A percentile compares a stretch with the other conserved stretches of the same genome.
Conservation (phyloP, 2,888 invertebrate species). For the Coenonympha arcania region DNA sequence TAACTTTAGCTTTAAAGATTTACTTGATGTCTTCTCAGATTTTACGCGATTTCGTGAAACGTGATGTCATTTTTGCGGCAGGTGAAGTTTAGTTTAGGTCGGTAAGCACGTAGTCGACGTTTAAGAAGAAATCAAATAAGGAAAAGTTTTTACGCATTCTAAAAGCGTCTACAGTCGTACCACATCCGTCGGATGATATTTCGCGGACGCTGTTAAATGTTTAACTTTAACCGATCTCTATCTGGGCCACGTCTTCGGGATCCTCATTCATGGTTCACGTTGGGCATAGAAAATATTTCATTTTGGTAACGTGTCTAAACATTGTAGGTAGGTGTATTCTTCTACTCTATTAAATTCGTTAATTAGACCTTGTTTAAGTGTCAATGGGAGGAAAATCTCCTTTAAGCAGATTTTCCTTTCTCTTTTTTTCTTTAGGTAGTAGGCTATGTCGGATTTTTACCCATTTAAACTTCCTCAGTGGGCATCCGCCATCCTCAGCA, state of each 20-base stretch:
- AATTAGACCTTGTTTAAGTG: too few relatives aligned
- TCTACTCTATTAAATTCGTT: too few relatives aligned
- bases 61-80: conserved; percentile 34
- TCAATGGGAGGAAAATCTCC: too few relatives aligned
- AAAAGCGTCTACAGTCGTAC: conserved; percentile 21
- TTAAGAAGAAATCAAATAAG: conserved; percentile 32
- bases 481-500: too few relatives aligned
- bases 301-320: neutral
- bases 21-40: neutral
- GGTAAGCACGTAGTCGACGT: conserved; percentile 30
- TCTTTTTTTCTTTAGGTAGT: too few relatives aligned
- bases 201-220: conserved; percentile 16
- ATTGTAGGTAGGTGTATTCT: too few relatives aligned
- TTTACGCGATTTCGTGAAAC: conserved; percentile 29
- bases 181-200: conserved; percentile 23
- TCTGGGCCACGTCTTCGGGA: conserved; percentile 4
- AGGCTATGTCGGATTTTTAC: too few relatives aligned
- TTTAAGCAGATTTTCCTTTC: too few relatives aligned
- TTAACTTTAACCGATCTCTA: conserved; percentile 12
- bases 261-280: conserved; percentile 7
- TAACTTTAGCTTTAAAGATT: too few relatives aligned
- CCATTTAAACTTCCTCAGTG: too few relatives aligned
- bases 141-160: conserved; percentile 32
- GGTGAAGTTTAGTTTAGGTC: conserved; percentile 26
- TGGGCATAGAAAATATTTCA: neutral